Evolutionary conservation across 2,797 vertebrate species (phyloP).

Genomic region (Chrysocyon brachyurus): DNA sequence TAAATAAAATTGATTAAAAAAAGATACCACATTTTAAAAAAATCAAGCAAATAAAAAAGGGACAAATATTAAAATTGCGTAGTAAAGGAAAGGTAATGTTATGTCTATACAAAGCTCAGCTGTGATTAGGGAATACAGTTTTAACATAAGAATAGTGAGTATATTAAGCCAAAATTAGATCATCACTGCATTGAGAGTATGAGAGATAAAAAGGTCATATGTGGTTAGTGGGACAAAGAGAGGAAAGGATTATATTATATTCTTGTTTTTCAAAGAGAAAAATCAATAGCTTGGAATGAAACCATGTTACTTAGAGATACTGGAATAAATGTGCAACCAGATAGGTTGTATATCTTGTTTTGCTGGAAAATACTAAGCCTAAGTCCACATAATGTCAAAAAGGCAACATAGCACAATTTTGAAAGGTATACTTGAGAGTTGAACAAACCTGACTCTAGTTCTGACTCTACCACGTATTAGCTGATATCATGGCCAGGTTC

Average conservation of each 20-base stretch:
- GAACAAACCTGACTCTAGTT: background rate
- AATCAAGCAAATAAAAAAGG: slow-evolving; percentile 20
- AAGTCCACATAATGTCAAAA: background rate
- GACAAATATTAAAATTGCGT: background rate
- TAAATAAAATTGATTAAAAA: too few relatives aligned
- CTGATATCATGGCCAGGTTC: background rate
- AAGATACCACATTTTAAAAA: background rate
- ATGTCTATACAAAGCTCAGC: background rate
- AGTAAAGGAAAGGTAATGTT: background rate
- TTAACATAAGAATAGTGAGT: background rate
- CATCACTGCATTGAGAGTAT: background rate
- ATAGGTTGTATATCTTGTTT: background rate
- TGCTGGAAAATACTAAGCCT: background rate
- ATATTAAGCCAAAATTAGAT: slow-evolving; percentile 6
- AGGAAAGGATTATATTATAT: background rate
- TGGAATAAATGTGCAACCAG: background rate
- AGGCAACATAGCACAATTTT: background rate
- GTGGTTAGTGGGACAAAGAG: background rate
- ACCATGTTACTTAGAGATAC: slow-evolving; percentile 5
- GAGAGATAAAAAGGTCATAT: background rate
- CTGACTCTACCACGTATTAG: background rate
- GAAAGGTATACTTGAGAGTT: background rate
- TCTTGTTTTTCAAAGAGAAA: background rate
- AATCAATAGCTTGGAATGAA: background rate
- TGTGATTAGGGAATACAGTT: background rate